These are phyloP conservation scores for Podocnemis expansa DNA, from an alignment of 2,113 vertebrate genomes.

Conservation along the genomic window DNA sequence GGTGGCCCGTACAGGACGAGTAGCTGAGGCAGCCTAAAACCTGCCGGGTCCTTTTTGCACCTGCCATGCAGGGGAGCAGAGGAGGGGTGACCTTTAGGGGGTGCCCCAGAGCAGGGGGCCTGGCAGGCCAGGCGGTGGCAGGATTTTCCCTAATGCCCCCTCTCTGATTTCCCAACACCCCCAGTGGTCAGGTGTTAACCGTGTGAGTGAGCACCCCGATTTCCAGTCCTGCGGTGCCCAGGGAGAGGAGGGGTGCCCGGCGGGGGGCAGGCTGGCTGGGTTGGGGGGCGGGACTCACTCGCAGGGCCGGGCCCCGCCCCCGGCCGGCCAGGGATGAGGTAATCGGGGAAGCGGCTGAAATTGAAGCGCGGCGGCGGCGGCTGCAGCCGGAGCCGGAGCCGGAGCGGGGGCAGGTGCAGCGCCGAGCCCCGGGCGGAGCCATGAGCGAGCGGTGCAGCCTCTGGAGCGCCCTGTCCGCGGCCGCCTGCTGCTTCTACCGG, in stretches of 20 bases:
- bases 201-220: too few species aligned
- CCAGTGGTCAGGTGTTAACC: too few species aligned
- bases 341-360: slow-evolving; percentile 81
- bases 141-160: too few species aligned
- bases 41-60: not conserved
- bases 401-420: not conserved
- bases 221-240: too few species aligned
- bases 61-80: too few species aligned
- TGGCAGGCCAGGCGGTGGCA: too few species aligned
- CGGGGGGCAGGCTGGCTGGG: not conserved
- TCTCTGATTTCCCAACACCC: too few species aligned
- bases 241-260: too few species aligned
- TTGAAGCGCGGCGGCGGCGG: slow-evolving; percentile 69
- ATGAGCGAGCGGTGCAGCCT: slow-evolving; percentile 98
- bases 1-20: not conserved
- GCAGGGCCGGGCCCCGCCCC: slow-evolving; percentile 65
- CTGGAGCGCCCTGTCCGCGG: slow-evolving; percentile 97
- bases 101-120: too few species aligned
- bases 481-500: slow-evolving; percentile 98
- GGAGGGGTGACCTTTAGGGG: not conserved
- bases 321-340: slow-evolving; percentile 79
- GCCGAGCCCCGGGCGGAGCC: slow-evolving; percentile 44
- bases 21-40: too few species aligned
- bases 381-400: slow-evolving; percentile 32
- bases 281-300: slow-evolving; percentile 67